phyloP scores from a whole-genome alignment of 2,888 invertebrate genomes.

The Priocnemis perturbator region DNA sequence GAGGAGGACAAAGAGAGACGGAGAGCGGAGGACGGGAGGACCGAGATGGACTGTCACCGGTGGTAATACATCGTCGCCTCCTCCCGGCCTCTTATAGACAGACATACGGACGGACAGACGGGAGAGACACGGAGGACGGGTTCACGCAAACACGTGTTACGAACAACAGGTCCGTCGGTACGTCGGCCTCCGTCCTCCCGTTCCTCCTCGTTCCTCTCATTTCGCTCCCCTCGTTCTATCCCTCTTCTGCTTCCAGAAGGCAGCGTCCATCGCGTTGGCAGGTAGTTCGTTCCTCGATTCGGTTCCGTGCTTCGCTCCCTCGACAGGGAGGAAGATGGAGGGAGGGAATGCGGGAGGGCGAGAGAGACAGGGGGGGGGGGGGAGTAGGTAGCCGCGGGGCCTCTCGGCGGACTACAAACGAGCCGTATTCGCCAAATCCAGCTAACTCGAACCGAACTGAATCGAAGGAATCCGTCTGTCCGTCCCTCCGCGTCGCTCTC shows the following conservation, averaged over 20 bases:
- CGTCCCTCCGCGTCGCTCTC: constrained; percentile 26
- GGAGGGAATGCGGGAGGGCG: not conserved
- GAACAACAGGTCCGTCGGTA: constrained; percentile 67
- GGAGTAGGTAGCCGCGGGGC: constrained; percentile 43
- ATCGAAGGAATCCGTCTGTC: constrained; percentile 65
- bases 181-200: constrained; percentile 35
- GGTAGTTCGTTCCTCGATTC: constrained; percentile 47
- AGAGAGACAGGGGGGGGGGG: constrained; percentile 6
- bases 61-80: constrained; percentile 73
- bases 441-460: constrained; percentile 69
- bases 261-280: constrained; percentile 30
- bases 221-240: constrained; percentile 28
- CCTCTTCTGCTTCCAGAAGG: constrained; percentile 9
- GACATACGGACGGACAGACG: constrained; percentile 47
- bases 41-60: constrained; percentile 73
- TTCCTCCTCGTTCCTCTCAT: constrained; percentile 29
- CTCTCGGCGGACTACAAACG: constrained; percentile 67
- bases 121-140: constrained; percentile 60
- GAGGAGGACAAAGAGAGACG: constrained; percentile 40
- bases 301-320: constrained; percentile 34
- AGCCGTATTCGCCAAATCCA: constrained; percentile 71
- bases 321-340: constrained; percentile 19
- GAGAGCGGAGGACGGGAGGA: constrained; percentile 38
- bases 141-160: constrained; percentile 74
- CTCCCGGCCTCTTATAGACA: constrained; percentile 57